Base-by-base conservation (phyloP, 2,797 vertebrate species). In the Pachyuromys duprasi region DNA sequence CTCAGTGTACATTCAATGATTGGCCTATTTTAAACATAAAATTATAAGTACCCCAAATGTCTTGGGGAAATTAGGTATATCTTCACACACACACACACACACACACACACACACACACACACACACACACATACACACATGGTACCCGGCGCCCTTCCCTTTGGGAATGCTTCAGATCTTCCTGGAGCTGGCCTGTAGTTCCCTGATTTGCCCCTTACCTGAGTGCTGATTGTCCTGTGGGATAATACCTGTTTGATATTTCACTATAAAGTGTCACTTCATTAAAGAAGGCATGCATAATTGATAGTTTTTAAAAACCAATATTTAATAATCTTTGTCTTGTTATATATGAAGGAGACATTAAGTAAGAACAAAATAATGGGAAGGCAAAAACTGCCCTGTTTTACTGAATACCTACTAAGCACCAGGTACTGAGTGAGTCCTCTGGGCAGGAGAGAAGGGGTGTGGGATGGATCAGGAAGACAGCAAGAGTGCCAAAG, bases 211-310 rank as follows among this genome's bases (percentile, higher is more conserved):
- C 53, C 3, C 89, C n/a, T 93, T 78, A 53, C 57, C 67, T 84
- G 33, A 93, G 60, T 42, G 24, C 28, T 62, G 49, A 28, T 80
- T 78, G 4, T 39, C 49, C 57, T 7, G 12, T 33, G n/a, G 31
- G 57, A 26, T 65, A 74, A 42, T 49, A 79, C 57, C 28, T 42
- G 89, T 57, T 86, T 6, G 36, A 0, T 55, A 82, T 39, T 55
- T 90, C 18, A 78, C 75, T 76, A 20, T 55, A 72, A 88, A 84
- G 33, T 87, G 49, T 82, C 88, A 63, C n/a, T 93, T 96, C 86
- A 18, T 76, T 95, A 53, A 39, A 12, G 39, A 42, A 79, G 45
- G 26, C 5, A 67, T 72, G 84, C 20, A 84, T 94, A 87, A 92
- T 36, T 57, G 28, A 39, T 18, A 57, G 26, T 28, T 28, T 22